Base-by-base conservation (phyloP, 2,888 invertebrate genomes). In the Patella caerulea region DNA sequence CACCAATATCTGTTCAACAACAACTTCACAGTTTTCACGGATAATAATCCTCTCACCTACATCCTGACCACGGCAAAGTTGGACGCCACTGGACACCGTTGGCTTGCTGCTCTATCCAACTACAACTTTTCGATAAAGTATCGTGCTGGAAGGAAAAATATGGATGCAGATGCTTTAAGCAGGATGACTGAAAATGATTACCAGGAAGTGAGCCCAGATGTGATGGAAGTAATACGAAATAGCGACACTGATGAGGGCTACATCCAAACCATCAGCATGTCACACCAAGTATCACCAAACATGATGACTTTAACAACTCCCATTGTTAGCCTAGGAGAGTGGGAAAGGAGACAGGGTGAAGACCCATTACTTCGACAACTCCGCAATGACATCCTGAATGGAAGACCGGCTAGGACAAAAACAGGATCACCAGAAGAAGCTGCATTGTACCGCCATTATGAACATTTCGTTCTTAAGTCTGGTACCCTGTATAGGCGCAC, bases 1-100 rank as follows among this genome's bases (percentile, higher is more conserved):
- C 70, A 74, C n/a, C 78, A 81, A 65, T 80, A 78, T 53, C 72
- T 81, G 34, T 80, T 76, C 56, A 76, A 76, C 15, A 52, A 55
- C 53, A 34, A 45, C 11, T 81, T 79, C 71, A 17, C 14, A 59
- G 59, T 59, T 59, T 59, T 59, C 34, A 34, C 34, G 34, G 34
- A 34, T 34, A 34, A 34, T 34, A 34, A 34, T 34, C 59, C 56
- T 17, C 56, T 56, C 17, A 56, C 56, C 56, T 56, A 56, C 70
- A 75, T 29, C 53, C 79, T 72, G 65, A 78, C 70, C 59, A 78
- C 72, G 53, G 78, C 73, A 54, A 56, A 56, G 56, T 56, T 56
- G 56, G 56, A 56, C 56, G 56, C 56, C 56, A 56, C 56, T 17
- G 56, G 73, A 34, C 72, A 78, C 59, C 54, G 77, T 12, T 80